Evolutionary conservation across 2,113 vertebrate species (phyloP).

Genomic region (Calidris pygmaea): DNA sequence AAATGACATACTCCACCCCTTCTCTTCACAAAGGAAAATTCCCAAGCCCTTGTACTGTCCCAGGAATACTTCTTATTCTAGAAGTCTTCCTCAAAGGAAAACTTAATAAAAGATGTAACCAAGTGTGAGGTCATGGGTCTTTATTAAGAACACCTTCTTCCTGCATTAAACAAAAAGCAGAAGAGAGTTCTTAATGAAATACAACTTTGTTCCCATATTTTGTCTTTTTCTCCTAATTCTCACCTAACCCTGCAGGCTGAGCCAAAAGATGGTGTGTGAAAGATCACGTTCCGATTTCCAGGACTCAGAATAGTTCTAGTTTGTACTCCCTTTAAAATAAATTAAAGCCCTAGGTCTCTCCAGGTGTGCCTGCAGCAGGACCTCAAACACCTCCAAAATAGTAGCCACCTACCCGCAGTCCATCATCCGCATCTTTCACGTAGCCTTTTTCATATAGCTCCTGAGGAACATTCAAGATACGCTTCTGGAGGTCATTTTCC

Average conservation of each 20-base stretch:
- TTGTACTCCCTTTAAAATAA: background rate
- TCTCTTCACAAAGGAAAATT: background rate
- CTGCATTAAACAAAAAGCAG: background rate
- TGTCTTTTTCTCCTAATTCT: background rate
- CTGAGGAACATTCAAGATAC: constrained; percentile 85
- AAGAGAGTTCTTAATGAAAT: background rate
- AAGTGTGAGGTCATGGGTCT: background rate
- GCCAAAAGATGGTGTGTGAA: background rate
- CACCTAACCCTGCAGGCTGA: background rate
- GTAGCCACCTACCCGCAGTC: constrained; percentile 80
- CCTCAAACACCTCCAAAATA: background rate
- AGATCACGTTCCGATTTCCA: background rate
- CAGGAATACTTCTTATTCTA: background rate
- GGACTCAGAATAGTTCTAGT: background rate
- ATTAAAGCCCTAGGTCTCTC: too few relatives aligned
- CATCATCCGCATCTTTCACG: constrained; percentile 89
- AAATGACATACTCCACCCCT: background rate
- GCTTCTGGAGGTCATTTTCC: constrained; percentile 87
- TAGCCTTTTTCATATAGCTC: constrained; percentile 93
- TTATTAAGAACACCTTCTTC: background rate
- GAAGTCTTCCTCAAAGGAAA: background rate
- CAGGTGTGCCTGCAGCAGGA: background rate
- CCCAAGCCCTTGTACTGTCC: background rate
- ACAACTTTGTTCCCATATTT: background rate
- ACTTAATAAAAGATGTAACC: background rate